Conservation (phyloP, 1,140 invertebrate genomes). For the Trichomalopsis sarcophagae region DNA sequence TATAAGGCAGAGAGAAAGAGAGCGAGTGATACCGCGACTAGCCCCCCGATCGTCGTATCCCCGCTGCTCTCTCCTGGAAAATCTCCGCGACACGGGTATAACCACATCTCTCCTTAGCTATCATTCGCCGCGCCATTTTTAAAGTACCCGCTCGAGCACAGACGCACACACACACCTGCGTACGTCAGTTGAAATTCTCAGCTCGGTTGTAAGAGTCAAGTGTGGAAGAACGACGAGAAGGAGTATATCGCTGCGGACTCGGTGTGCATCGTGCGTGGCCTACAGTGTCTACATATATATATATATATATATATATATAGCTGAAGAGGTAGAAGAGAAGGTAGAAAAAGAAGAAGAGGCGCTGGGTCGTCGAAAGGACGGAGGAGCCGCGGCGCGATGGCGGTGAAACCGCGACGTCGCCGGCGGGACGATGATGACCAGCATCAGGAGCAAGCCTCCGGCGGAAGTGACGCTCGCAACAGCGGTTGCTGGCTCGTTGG, state of each 20-base stretch:
- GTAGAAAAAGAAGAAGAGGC: conserved; percentile 21
- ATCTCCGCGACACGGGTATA: neutral
- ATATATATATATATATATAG: no score
- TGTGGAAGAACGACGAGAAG: neutral
- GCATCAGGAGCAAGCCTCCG: neutral
- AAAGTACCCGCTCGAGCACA: neutral
- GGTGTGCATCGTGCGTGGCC: conserved; percentile 38
- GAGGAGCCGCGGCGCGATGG: conserved; percentile 44
- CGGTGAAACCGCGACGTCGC: conserved; percentile 43
- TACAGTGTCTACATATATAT: neutral
- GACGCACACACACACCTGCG: neutral
- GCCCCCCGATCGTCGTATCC: conserved; percentile 14
- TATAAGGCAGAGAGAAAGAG: neutral
- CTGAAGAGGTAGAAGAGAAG: neutral
- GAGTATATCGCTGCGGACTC: neutral
- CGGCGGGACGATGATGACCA: conserved; percentile 29
- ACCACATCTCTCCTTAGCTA: neutral
- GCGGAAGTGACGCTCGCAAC: neutral
- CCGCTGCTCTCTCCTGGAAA: neutral
- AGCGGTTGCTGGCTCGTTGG: conserved; percentile 1
- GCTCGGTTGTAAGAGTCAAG: neutral
- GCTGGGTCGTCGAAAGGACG: conserved; percentile 46
- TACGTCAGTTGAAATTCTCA: neutral
- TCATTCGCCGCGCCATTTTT: neutral
- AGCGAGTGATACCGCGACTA: conserved; percentile 7